These are phyloP conservation scores for Ramazzottius varieornatus DNA, from an alignment of 2,888 invertebrate genomes.

Conservation along the genomic window DNA sequence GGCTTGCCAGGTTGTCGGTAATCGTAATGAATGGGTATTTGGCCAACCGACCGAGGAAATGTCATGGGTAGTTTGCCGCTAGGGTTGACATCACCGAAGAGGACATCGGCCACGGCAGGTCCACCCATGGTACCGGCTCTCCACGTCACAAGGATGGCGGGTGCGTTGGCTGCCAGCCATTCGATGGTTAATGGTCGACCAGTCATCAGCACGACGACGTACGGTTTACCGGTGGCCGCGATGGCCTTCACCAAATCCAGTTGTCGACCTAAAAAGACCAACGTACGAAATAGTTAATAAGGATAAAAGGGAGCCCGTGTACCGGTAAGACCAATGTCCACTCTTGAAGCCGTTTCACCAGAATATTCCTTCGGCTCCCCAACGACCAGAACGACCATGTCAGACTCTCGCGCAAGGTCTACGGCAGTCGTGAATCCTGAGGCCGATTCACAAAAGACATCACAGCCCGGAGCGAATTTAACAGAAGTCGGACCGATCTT, in stretches of 20 bases:
- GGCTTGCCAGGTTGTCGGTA: background rate
- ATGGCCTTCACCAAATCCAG: background rate
- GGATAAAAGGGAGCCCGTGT: too few relatives aligned
- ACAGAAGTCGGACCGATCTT: too few relatives aligned
- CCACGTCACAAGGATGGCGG: background rate
- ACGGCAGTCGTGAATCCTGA: too few relatives aligned
- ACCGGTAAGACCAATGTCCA: background rate
- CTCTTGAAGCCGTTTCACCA: background rate
- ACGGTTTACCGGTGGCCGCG: background rate
- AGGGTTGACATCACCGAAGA: background rate
- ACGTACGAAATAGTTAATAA: too few relatives aligned
- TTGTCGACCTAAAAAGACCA: too few relatives aligned
- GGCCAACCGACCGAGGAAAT: background rate
- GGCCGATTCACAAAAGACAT: background rate
- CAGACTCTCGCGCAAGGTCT: background rate
- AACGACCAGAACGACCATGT: background rate
- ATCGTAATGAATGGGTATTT: constrained; percentile 2
- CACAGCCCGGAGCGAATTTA: background rate
- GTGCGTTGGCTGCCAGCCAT: background rate
- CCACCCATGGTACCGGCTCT: background rate
- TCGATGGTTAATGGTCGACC: background rate
- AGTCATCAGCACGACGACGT: background rate
- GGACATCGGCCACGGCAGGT: background rate
- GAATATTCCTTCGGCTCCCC: background rate
- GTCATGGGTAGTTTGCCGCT: background rate